Base-by-base conservation (phyloP, 2,113 vertebrate species). In the Laticauda colubrina region DNA sequence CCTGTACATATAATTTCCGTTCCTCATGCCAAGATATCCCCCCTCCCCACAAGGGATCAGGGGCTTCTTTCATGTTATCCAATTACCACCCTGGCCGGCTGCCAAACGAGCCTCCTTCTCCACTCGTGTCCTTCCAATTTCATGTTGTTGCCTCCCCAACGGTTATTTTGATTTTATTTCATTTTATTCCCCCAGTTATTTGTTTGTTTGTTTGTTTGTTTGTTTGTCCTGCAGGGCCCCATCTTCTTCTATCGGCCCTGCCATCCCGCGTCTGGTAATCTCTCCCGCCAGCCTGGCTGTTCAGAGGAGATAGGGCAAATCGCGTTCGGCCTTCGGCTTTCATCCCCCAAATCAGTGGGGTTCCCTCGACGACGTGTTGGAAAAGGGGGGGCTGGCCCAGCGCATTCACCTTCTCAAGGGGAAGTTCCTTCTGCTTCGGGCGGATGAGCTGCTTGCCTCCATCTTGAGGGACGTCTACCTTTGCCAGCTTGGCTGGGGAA, bases 191-290 rank as follows among this genome's bases (percentile, higher is more conserved):
- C 2, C 23, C 23, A 24, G 4, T 26, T 34, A 45, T 39, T 39
- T 39, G 1, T 39, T 39, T 39, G 1, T 39, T 39, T 39, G 34
- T 39, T 39, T 39, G 34, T 39, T 39, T 39, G 34, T 39, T 39
- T 39, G 34, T 39, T 39, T 39, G 34, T 39, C 95, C 95, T 23
- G 93, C 95, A 0, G 69, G 93, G 94, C 91, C 21, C 92, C 88
- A 94, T 94, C 96, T 95, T 95, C 96, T 94, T 69, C 89, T 96
- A 96, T 96, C 95, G 94, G 94, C 95, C 95, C 93, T 94, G 94
- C 92, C 95, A 96, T 94, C 95, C 94, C 0, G 29, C 26, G 0
- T 91, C 69, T 29, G 43, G 59, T 93, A 96, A 96, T 94, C 94
- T 95, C 93, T 94, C 85, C 8, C 48, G 88, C 91, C 96, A 92